Evolutionary conservation across 2,888 invertebrate species (phyloP).

Genomic region (Melinaea menophilus): DNA sequence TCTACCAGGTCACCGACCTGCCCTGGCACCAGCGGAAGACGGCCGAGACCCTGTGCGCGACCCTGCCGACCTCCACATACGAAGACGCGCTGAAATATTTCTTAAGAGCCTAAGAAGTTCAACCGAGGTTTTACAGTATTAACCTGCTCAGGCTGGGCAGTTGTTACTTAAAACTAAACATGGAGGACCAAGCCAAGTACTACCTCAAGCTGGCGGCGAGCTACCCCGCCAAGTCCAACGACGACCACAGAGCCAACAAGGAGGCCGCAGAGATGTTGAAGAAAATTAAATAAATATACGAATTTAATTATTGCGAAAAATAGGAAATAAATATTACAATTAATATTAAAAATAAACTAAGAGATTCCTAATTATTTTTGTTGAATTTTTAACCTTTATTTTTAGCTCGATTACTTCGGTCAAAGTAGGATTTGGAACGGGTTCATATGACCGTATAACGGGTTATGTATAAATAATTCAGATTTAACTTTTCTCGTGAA

Average conservation of each 20-base stretch:
- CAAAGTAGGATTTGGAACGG: too few relatives aligned
- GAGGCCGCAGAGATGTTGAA: conserved; percentile 76
- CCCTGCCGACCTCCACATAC: conserved; percentile 87
- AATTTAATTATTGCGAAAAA: not conserved
- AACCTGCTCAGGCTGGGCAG: conserved; percentile 89
- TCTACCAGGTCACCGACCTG: conserved; percentile 88
- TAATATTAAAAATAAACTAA: too few relatives aligned
- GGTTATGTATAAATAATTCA: too few relatives aligned
- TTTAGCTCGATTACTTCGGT: too few relatives aligned
- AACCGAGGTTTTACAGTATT: conserved; percentile 89
- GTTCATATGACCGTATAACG: too few relatives aligned
- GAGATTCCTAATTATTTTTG: conserved; percentile 7
- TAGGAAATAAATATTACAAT: too few relatives aligned
- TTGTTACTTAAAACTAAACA: conserved; percentile 83
- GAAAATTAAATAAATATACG: conserved; percentile 42
- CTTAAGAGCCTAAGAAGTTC: conserved; percentile 84
- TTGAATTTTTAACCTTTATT: too few relatives aligned
- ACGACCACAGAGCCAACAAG: conserved; percentile 80
- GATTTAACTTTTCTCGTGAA: too few relatives aligned
- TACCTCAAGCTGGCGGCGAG: conserved; percentile 81
- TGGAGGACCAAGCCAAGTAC: conserved; percentile 81
- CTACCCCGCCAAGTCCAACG: conserved; percentile 81
- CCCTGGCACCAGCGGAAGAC: conserved; percentile 90
- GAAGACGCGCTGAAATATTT: conserved; percentile 92
- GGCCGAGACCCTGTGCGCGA: conserved; percentile 84